A percentile compares a stretch with the other conserved stretches of the same genome.
These are phyloP conservation scores for Xylophagus ater DNA, from an alignment of 2,888 invertebrate species.

Conservation along the genomic window DNA sequence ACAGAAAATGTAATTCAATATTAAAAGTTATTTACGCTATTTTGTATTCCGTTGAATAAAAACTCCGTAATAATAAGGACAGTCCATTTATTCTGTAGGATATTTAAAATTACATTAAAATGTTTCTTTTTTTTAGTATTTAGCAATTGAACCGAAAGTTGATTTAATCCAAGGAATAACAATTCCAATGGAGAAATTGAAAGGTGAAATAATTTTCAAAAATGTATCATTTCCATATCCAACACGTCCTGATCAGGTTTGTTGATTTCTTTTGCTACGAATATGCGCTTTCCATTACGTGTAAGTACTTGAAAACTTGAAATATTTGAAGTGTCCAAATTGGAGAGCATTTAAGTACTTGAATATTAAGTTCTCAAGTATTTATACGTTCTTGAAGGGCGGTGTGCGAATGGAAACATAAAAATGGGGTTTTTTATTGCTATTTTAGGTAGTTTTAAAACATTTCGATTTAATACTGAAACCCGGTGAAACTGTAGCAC, in stretches of 20 bases:
- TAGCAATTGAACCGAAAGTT: constrained; percentile 58
- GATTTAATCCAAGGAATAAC: constrained; percentile 53
- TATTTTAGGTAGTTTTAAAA: constrained; percentile 57
- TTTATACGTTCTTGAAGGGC: not conserved
- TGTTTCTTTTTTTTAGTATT: constrained; percentile 50
- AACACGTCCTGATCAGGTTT: constrained; percentile 58
- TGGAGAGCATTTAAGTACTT: too few species aligned
- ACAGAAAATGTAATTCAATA: too few species aligned
- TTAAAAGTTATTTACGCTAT: too few species aligned
- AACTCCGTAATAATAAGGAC: too few species aligned
- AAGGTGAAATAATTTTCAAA: constrained; percentile 73
- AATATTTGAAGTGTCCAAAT: too few species aligned
- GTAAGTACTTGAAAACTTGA: too few species aligned
- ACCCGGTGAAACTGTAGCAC: constrained; percentile 80
- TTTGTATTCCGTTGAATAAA: too few species aligned
- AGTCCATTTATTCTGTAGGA: constrained; percentile 5
- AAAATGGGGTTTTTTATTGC: not conserved
- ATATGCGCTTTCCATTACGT: too few species aligned
- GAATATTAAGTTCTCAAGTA: too few species aligned
- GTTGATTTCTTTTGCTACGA: too few species aligned
- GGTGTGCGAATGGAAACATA: not conserved
- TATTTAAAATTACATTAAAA: too few species aligned
- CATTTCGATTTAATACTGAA: constrained; percentile 73
- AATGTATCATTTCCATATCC: constrained; percentile 86
- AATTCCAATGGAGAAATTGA: constrained; percentile 58